Base-by-base conservation (phyloP, 1,140 invertebrate genomes). In the Aphelenchoides besseyi region DNA sequence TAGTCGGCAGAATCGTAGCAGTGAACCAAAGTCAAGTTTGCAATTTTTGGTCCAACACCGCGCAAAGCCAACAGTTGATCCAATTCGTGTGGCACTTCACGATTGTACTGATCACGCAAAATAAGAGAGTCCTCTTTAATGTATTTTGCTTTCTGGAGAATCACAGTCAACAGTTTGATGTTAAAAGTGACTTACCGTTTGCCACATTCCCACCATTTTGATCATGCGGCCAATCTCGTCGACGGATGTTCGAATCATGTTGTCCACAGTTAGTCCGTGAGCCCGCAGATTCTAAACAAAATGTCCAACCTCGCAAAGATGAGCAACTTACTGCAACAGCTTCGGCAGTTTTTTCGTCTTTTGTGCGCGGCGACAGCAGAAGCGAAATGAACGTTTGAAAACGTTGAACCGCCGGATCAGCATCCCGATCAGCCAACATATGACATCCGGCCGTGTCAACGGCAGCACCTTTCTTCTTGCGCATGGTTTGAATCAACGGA, bases 31-130 rank as follows among this genome's bases (percentile, higher is more conserved):
- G 69, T 68, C 52, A 79, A 74, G 70, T 79, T 71, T 29, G 62
- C 64, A 57, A 81, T 81, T 61, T 78, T 78, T 29, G 69, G 68
- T n/a, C 75, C 79, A 28, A 81, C 70, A 18, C 79, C 79, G 28
- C 8, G 16, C 55, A 74, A n/a, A 18, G 35, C n/a, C 36, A 75
- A 67, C 2, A 75, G 54, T 16, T 53, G 53, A 12, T 77, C 69
- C 41, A 68, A 66, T 29, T 61, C 74, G 26, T 82, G 35, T 30
- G 76, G 76, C 68, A 81, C 74, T 41, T 78, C 75, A 18, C 28
- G 29, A 37, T 59, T 33, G 36, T 52, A 72, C 35, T 74, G 23
- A 3, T 78, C 75, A 36, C 54, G 68, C n/a, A 78, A 52, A 23
- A 78, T 53, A 16, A 18, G 5, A 23, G 77, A 30, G n/a, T 48